phyloP scores from a whole-genome alignment of 1,140 invertebrate species.

The Apis laboriosa region DNA sequence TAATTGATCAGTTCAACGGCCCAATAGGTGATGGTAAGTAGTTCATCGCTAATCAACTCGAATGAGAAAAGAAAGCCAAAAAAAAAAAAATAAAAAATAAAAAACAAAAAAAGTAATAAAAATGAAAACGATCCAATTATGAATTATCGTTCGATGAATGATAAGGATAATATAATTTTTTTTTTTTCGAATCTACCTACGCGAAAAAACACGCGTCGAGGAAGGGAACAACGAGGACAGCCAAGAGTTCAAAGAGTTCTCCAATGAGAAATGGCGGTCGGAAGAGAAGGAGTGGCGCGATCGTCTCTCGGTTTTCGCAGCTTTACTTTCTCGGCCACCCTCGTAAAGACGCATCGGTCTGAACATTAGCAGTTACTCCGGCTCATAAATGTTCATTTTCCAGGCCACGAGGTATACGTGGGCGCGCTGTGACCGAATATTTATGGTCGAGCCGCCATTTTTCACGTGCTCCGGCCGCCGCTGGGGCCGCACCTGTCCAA shows the following conservation, averaged over 20 bases:
- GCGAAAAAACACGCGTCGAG: background rate
- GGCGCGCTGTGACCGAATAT: constrained; percentile 36
- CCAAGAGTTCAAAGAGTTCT: background rate
- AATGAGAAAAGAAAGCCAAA: constrained; percentile 13
- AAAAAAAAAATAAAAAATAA: too few relatives aligned
- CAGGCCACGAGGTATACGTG: constrained; percentile 19
- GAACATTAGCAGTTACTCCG: constrained; percentile 57
- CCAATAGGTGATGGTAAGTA: constrained; percentile 56
- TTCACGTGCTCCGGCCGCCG: constrained; percentile 25
- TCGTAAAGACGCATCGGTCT: constrained; percentile 57
- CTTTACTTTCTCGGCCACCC: background rate
- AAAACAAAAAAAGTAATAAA: too few relatives aligned
- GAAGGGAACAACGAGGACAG: background rate
- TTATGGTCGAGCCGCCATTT: constrained; percentile 56
- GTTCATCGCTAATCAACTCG: constrained; percentile 37
- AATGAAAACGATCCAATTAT: background rate
- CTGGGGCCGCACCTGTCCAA: constrained; percentile 25
- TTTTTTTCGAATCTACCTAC: too few relatives aligned
- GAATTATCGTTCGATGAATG: background rate
- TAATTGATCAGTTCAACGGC: constrained; percentile 38
- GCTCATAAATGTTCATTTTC: constrained; percentile 65
- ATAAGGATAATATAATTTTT: too few relatives aligned
- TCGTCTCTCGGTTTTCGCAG: too few relatives aligned
- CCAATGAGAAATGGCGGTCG: background rate
- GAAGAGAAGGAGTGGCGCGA: too few relatives aligned